Conservation (phyloP, 2,113 vertebrate species). For the Onychorhynchus coronatus region DNA sequence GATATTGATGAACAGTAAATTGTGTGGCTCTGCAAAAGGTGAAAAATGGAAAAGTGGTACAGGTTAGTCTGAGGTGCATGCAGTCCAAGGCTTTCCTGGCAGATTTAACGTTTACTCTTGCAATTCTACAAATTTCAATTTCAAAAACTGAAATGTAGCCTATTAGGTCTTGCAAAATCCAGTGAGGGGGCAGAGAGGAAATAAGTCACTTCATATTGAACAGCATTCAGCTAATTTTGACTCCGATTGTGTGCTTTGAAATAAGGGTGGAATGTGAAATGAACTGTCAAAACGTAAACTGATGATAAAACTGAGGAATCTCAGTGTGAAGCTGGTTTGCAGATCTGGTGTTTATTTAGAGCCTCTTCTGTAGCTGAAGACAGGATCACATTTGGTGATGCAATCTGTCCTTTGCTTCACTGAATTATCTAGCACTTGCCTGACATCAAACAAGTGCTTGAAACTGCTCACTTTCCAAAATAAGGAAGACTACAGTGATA, state of each 20-base stretch:
- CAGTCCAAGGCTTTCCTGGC: neutral
- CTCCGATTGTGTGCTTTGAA: neutral
- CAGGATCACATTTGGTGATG: neutral
- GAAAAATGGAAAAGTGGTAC: neutral
- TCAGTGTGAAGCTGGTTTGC: neutral
- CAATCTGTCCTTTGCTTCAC: neutral
- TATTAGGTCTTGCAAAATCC: neutral
- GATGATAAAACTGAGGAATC: neutral
- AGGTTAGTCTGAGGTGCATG: neutral
- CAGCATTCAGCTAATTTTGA: neutral
- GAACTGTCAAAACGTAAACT: neutral
- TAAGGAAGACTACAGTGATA: neutral
- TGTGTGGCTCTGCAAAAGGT: neutral
- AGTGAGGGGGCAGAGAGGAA: neutral
- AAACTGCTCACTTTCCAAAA: neutral
- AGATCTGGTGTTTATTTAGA: neutral
- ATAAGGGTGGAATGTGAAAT: neutral
- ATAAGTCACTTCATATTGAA: neutral
- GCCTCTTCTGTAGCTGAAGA: neutral
- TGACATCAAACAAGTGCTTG: neutral
- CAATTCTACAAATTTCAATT: neutral
- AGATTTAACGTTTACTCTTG: neutral
- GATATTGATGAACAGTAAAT: neutral
- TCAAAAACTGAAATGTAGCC: neutral
- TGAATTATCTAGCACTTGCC: neutral